phyloP scores from a whole-genome alignment of 2,888 invertebrate genomes.

The Agriopis leucophaearia region DNA sequence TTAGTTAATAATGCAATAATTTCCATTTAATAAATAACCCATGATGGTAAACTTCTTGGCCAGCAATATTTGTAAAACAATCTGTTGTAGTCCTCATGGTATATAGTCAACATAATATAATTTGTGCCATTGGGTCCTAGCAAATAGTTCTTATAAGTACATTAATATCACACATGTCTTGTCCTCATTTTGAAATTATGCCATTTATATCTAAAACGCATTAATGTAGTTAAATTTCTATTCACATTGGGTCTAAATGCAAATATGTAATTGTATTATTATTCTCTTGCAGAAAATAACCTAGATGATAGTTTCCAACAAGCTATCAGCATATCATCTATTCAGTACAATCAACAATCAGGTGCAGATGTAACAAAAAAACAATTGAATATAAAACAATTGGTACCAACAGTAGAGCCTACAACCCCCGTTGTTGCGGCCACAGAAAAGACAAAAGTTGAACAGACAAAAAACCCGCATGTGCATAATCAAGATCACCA shows the following conservation, averaged over 20 bases:
- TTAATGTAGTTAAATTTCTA: neutral
- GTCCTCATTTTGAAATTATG: neutral
- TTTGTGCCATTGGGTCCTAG: neutral
- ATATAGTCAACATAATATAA: neutral
- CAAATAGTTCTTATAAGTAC: neutral
- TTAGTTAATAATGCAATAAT: neutral
- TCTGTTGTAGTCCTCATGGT: neutral
- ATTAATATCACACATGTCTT: neutral
- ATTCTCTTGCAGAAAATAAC: slow-evolving; percentile 74
- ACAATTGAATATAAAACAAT: slow-evolving; percentile 29
- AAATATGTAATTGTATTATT: slow-evolving; percentile 38
- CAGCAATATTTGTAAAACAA: neutral
- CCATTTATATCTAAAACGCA: neutral
- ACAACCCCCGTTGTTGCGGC: slow-evolving; percentile 52
- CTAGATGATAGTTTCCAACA: slow-evolving; percentile 76
- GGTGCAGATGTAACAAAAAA: slow-evolving; percentile 39
- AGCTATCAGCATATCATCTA: slow-evolving; percentile 76
- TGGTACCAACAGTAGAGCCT: slow-evolving; percentile 57
- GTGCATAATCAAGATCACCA: slow-evolving; percentile 57
- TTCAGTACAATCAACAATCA: slow-evolving; percentile 68
- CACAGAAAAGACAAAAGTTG: slow-evolving; percentile 57
- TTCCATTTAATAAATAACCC: neutral
- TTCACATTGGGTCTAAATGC: neutral
- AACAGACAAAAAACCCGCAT: slow-evolving; percentile 56
- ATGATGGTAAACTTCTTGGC: neutral